Percentiles rank a stretch among this genome's conserved stretches.
phyloP scores from a whole-genome alignment of 2,888 invertebrate species.

The Liodrosophila aerea region DNA sequence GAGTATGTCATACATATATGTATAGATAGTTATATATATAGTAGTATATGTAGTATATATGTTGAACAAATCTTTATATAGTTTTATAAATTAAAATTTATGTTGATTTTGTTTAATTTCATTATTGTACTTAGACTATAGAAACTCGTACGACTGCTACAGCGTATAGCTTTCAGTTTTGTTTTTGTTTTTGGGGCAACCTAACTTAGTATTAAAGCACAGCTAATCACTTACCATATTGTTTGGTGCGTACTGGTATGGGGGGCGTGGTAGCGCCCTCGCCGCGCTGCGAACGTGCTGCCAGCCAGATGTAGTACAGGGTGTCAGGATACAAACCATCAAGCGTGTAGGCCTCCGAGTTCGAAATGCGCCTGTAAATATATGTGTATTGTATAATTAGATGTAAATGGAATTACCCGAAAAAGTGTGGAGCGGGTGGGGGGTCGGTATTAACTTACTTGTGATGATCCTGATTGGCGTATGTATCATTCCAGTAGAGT shows the following conservation, averaged over 20 bases:
- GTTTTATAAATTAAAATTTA: conserved; percentile 7
- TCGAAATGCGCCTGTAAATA: conserved; percentile 87
- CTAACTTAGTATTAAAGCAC: conserved; percentile 45
- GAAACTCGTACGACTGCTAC: conserved; percentile 64
- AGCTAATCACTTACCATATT: conserved; percentile 93
- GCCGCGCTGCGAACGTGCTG: conserved; percentile 95
- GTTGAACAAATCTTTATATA: conserved; percentile 21
- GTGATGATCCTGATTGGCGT: conserved; percentile 93
- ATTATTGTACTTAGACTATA: conserved; percentile 59
- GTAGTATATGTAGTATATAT: conserved; percentile 21
- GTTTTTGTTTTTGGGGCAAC: conserved; percentile 19
- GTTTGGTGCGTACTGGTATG: conserved; percentile 96
- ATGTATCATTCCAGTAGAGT: conserved; percentile 98
- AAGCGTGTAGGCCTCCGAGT: conserved; percentile 92
- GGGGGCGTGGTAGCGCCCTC: conserved; percentile 98
- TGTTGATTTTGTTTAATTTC: conserved; percentile 23
- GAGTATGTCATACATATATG: conserved; percentile 28
- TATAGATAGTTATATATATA: conserved; percentile 22
- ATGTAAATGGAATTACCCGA: conserved; percentile 9
- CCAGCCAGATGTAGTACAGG: conserved; percentile 97
- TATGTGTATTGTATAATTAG: conserved; percentile 6
- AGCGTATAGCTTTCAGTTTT: conserved; percentile 40
- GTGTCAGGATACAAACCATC: conserved; percentile 97
- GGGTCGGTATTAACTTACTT: conserved; percentile 83
- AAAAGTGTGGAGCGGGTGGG: not conserved